Conservation (phyloP, 2,797 vertebrate species). For the Microcaecilia unicolor region DNA sequence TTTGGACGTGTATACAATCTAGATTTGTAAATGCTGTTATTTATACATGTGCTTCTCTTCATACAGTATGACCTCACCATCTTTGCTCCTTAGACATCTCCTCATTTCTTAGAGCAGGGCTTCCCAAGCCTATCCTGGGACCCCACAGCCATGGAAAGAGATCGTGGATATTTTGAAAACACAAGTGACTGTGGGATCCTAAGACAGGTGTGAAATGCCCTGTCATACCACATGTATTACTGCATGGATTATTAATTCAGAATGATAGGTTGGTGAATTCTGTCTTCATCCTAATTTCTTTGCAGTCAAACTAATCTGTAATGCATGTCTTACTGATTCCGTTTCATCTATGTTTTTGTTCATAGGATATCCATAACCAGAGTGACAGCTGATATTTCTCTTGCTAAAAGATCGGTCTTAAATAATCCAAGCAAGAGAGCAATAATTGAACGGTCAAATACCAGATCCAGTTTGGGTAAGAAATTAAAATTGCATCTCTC, state of each 20-base stretch:
- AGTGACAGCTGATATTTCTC: slow-evolving; percentile 96
- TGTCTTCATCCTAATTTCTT: not conserved
- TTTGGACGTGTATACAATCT: no score
- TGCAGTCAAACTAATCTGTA: not conserved
- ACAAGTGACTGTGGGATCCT: no score
- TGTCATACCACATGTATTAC: no score
- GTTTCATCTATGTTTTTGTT: slow-evolving; percentile 41
- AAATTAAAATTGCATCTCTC: not conserved
- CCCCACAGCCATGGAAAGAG: no score
- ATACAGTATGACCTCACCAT: no score
- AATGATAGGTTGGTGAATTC: not conserved
- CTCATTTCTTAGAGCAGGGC: no score
- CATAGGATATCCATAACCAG: slow-evolving; percentile 94
- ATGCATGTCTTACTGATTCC: slow-evolving; percentile 1
- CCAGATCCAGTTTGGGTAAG: slow-evolving; percentile 92
- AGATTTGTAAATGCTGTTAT: no score
- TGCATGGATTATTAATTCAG: not conserved
- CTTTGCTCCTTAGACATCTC: no score
- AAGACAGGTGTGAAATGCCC: no score
- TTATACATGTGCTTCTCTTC: no score
- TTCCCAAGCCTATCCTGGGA: no score
- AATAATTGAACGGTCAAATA: slow-evolving; percentile 96
- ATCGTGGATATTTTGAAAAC: no score
- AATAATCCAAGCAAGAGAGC: slow-evolving; percentile 97
- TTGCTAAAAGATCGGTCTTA: slow-evolving; percentile 96